Evolutionary conservation across 2,888 invertebrate species (phyloP), one percentile per base, ranked within the genome.

Genomic region (Protophormia terraenovae): DNA sequence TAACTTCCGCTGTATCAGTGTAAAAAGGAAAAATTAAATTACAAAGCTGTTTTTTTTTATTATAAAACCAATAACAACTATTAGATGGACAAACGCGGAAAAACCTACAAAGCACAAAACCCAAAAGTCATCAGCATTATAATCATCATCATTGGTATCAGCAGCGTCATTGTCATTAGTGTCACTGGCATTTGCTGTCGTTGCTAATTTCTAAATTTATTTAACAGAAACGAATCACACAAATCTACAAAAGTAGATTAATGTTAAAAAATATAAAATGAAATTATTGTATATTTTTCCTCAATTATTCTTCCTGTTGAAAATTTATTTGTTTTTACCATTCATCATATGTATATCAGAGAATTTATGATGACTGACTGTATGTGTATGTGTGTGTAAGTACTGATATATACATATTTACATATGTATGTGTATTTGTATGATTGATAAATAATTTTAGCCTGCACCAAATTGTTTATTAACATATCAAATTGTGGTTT

Each of bases 401-500:
- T n/a, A n/a, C n/a, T n/a, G n/a, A n/a, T n/a, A 32, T 12, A 24
- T 45, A 19, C 5, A 14, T 64, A 16, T 53, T n/a, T n/a, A 16
- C 5, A 3, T 41, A 2, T 16, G 38, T 41, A 14, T 16, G 16
- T 38, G 32, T 29, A 29, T 47, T 35, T 62, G 50, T 72, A 50
- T 66, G 79, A 53, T 66, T 73, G 72, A 78, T 83, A 71, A 76
- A 78, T 78, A 72, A 72, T 55, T 72, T 79, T 62, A 69, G 81
- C 60, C 32, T 60, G 67, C 60, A 69, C 50, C 67, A 69, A 84
- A 77, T 84, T 81, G 67, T 77, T 78, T 81, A 77, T 84, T 84
- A 84, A 80, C 84, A 77, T 84, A 81, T 84, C 80, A 80, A 81
- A 81, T 81, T 84, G 84, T 81, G 80, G 80, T 73, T 84, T 73